Evolutionary conservation across 2,113 vertebrate genomes (phyloP).

Genomic region (Psittacara wagleri): DNA sequence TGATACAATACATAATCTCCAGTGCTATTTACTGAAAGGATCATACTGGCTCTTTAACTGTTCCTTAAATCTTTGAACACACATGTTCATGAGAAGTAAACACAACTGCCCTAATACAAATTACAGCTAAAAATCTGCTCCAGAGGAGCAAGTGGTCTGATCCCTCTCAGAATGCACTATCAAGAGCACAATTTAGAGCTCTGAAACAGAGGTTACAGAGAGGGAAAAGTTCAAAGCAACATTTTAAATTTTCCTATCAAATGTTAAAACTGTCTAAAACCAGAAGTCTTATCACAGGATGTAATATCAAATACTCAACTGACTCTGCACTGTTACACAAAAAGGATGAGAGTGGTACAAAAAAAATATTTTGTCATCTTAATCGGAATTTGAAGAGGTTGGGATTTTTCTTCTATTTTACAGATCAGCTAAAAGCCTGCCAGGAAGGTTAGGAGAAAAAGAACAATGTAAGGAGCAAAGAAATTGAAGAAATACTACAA

Average conservation of each 20-base stretch:
- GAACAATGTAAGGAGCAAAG: neutral
- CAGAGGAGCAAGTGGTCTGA: neutral
- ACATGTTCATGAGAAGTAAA: neutral
- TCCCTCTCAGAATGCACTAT: neutral
- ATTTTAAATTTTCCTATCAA: neutral
- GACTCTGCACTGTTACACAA: neutral
- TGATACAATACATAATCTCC: neutral
- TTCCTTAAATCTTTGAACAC: neutral
- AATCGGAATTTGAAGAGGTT: neutral
- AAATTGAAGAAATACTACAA: neutral
- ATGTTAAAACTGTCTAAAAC: neutral
- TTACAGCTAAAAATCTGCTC: neutral
- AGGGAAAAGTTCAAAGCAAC: neutral
- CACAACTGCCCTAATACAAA: neutral
- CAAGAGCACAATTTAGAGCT: neutral
- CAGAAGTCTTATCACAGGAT: neutral
- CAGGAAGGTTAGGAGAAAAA: neutral
- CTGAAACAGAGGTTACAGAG: accelerated
- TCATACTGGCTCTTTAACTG: neutral
- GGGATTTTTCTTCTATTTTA: neutral
- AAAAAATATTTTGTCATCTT: neutral
- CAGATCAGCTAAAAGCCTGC: neutral
- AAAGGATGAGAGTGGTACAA: neutral
- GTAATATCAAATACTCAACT: neutral
- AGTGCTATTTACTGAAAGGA: neutral